Base-by-base conservation (phyloP, 2,113 vertebrate species). In the Zosterops pallidus region DNA sequence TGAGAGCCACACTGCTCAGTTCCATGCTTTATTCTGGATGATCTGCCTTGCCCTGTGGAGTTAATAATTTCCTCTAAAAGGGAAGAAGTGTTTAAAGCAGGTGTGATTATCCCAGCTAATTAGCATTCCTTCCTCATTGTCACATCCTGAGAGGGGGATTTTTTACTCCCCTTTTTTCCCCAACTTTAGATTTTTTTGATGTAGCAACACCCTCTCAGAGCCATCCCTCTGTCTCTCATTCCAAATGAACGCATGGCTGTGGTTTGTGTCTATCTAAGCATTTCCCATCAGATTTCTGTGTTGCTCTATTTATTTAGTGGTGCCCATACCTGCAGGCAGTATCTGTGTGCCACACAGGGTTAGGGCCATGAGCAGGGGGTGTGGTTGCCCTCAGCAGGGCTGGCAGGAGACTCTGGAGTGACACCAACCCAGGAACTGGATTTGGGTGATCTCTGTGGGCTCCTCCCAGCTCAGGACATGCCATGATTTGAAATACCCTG, bases 81-180 rank as follows among this genome's bases (percentile, higher is more conserved):
- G n/a, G 53, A 92, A 60, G 47, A 35, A 26, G 17, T 64, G 37
- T 82, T 95, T 91, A 92, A 92, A 90, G 41, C 87, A 70, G 50
- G 50, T 81, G 71, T 93, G 90, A 93, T 95, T 77, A 71, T 69
- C 33, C 57, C 44, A 42, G 44, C 79, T 92, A 77, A 74, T 96
- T 71, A 93, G 9, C 68, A 90, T 96, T 92, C 69, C 37, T 67
- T 94, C 82, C 52, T 93, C 79, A 77, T 49, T 92, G 76, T 68
- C 76, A 52, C 44, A 49, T 83, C 63, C 82, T 4, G 5, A 83
- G 71, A 75, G 33, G n/a, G 33, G 70, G 62, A 9, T 53, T 52
- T 95, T 90, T 87, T 47, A 24, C 16, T 8, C 12, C 65, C 28
- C 9, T 19, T 72, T 91, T 92, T 65, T 3, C 11, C 63, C 47